Base-by-base conservation (phyloP, 2,888 invertebrate genomes). In the Stenoptilia bipunctidactyla region DNA sequence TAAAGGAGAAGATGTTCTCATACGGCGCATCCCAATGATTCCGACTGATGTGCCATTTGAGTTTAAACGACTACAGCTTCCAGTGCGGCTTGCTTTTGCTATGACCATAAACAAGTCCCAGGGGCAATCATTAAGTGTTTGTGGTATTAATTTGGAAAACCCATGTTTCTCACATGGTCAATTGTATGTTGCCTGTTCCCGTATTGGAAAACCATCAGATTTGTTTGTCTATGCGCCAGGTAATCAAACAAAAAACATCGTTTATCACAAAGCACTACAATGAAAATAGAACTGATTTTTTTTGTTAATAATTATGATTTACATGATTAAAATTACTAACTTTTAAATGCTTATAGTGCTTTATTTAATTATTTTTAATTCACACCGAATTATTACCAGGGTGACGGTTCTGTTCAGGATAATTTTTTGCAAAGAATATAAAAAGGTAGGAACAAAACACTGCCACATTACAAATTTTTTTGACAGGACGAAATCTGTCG, bases 111-210 rank as follows among this genome's bases (percentile, higher is more conserved):
- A 51, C 14, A 52, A 51, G 45, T 51, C 48, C 33, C 51, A 49
- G 44, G 46, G 49, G 13, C 45, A 45, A 15, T 40, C 44, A 6
- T 36, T 50, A 15, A 13, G 34, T 27, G 40, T 47, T 42, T 44
- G 45, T 15, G 47, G 47, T 3, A 44, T 53, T 3, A 45, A 49
- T 33, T 38, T 49, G 2, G 45, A 51, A 37, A 30, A 39, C 44
- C 43, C 45, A 20, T 52, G 51, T 45, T 53, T 50, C 37, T 34
- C 48, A 8, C 48, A 47, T 52, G 49, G 51, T 9, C 55, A 58
- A 45, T 52, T 53, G 43, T 52, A 53, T 45, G 55, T 55, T 46
- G 55, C 53, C 42, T 55, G 53, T 55, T 53, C 51, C 44, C 48
- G 53, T 45, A 48, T 53, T 46, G 52, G 49, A 44, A 54, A 52